Base-by-base conservation (phyloP, 2,113 vertebrate genomes). In the Orthonyx spaldingii region DNA sequence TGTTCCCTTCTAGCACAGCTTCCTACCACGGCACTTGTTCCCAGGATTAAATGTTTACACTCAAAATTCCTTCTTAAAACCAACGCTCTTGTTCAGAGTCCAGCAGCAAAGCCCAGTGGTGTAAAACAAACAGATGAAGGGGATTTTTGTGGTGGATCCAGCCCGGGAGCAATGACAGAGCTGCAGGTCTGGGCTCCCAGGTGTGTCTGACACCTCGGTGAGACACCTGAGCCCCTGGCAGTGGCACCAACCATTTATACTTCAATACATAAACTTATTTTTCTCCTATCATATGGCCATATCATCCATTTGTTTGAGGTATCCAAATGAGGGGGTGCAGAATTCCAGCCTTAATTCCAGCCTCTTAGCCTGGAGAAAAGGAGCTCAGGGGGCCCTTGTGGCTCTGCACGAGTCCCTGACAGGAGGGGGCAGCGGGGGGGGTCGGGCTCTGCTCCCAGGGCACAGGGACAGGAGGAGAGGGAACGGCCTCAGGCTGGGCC, bases 131-230 rank as follows among this genome's bases (percentile, higher is more conserved):
- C 22, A 3, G 2, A 1, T 1, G n/a, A 8, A 6, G 85, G 16
- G 55, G 3, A 3, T 20, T 28, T 2, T 0, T 3, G 4, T 5
- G 37, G 0, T 5, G 11, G 66, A 27, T 27, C 18, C 84, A 35
- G 52, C 66, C 21, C 65, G 22, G 71, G 72, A 27, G 85, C 57
- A 22, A 0, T 0, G 5, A 1, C 59, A 37, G 76, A 37, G 44
- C 52, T 24, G 37, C 0, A 1, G 27, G 11, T 19, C 39, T 28
- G 7, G 1, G 39, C 66, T 77, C 35, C 44, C 68, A 33, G 50
- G 35, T 33, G 72, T 68, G 46, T 22, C 32, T 37, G 63, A 23
- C 46, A 32, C 44, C 60, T 76, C 35, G 1, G 4, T 16, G 70
- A 1, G 0, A 9, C 5, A 5, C 61, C 52, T 1, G 21, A 19